Base-by-base conservation (phyloP, 2,797 vertebrate species). In the Pteronotus mesoamericanus region DNA sequence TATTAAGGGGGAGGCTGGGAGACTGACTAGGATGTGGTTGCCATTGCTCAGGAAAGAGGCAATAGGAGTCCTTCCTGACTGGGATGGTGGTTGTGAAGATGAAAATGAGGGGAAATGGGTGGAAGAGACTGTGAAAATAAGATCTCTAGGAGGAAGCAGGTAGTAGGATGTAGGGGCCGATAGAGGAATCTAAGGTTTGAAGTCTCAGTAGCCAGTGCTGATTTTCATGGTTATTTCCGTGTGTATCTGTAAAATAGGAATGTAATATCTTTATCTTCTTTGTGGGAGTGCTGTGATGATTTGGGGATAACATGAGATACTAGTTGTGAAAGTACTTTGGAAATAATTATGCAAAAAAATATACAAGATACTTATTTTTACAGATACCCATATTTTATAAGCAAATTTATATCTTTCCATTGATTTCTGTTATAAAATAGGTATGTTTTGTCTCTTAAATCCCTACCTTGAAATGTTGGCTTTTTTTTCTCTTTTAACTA, bases 301-400 rank as follows among this genome's bases (percentile, higher is more conserved):
- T 95, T 96, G 42, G 18, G n/a, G 34, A 68, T 94, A 89, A 83
- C 80, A 57, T 61, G 32, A 95, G 39, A 46, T 75, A 86, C 55
- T 87, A 86, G 57, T 86, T 94, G 34, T 96, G 77, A 90, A 96
- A 96, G 92, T 96, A 88, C 57, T 96, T 75, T 57, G 55, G 26
- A 94, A 94, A 46, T 85, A 64, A 69, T 77, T 82, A 57, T 86
- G 22, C 53, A 46, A 32, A 86, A 69, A 80, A 51, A 29, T 21
- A 18, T 32, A 26, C 3, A 85, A 88, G 48, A 29, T 64, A 61
- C 5, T 94, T 88, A 32, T 93, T 96, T 94, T 94, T 86, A 78
- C 0, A 95, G 37, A 55, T 93, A 78, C 15, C 12, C 46, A 91
- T 86, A 59, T 83, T 93, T 93, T 92, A 89, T 72, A 92, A 90